Percentiles rank a stretch among this genome's conserved stretches.
Evolutionary conservation across 2,888 invertebrate genomes (phyloP).

Genomic region (Buathra laborator): DNA sequence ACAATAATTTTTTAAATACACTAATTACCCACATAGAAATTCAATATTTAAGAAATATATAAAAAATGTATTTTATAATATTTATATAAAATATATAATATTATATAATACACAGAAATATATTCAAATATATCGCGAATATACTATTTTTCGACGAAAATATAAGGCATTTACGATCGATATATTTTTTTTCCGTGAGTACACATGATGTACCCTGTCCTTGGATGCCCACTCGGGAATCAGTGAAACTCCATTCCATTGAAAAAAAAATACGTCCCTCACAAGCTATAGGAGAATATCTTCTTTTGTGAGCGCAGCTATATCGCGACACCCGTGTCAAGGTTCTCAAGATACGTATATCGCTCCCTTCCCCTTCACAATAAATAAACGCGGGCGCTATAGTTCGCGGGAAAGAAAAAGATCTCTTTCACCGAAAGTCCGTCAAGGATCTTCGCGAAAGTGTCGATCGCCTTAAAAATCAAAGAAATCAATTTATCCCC

Average conservation of each 20-base stretch:
- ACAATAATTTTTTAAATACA: no score
- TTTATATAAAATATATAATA: no score
- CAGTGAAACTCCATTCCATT: slow-evolving; percentile 29
- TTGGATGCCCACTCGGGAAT: slow-evolving; percentile 26
- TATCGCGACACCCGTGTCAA: slow-evolving; percentile 56
- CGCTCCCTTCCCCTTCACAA: not conserved
- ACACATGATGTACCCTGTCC: not conserved
- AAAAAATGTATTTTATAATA: no score
- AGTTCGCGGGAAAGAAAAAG: not conserved
- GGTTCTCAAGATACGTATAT: slow-evolving; percentile 43
- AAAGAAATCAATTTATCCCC: slow-evolving; percentile 44
- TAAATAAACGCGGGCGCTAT: not conserved
- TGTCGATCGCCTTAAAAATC: slow-evolving; percentile 47
- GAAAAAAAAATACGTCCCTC: slow-evolving; percentile 30
- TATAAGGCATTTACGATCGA: no score
- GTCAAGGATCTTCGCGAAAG: slow-evolving; percentile 49
- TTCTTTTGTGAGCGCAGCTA: slow-evolving; percentile 42
- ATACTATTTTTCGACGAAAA: no score
- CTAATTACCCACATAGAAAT: no score
- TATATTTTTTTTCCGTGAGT: not conserved
- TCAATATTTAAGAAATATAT: no score
- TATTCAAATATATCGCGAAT: no score
- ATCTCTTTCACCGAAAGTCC: slow-evolving; percentile 53
- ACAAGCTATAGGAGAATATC: not conserved
- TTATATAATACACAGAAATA: no score